These are phyloP conservation scores for Aphidius colemani DNA, from an alignment of 2,888 invertebrate genomes.

Conservation along the genomic window DNA sequence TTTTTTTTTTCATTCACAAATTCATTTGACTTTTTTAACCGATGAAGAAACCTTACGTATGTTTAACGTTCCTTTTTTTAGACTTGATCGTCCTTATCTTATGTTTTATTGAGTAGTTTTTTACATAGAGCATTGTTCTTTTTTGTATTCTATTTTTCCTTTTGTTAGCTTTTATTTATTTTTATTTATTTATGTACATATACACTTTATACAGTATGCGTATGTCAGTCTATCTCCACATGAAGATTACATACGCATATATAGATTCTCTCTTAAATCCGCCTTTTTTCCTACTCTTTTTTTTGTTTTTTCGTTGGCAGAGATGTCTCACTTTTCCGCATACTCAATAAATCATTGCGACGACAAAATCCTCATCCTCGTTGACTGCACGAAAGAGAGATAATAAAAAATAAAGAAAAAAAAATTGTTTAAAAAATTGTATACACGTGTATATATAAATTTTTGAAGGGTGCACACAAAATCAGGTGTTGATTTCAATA, in stretches of 20 bases:
- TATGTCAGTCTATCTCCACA: not conserved
- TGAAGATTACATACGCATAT: slow-evolving; percentile 9
- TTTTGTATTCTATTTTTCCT: slow-evolving; percentile 18
- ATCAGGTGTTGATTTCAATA: slow-evolving; percentile 33
- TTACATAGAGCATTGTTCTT: slow-evolving; percentile 26
- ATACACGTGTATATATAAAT: not conserved
- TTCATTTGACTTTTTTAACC: slow-evolving; percentile 11
- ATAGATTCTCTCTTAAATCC: slow-evolving; percentile 6
- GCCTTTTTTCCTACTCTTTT: slow-evolving; percentile 12
- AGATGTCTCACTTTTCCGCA: slow-evolving; percentile 16
- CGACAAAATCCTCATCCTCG: slow-evolving; percentile 16
- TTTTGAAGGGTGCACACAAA: slow-evolving; percentile 3
- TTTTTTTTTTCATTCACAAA: slow-evolving; percentile 12
- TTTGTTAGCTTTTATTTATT: slow-evolving; percentile 9
- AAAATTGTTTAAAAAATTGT: not conserved
- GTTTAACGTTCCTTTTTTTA: slow-evolving; percentile 31
- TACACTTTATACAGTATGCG: slow-evolving; percentile 9
- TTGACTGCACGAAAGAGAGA: not conserved
- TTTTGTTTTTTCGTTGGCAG: slow-evolving; percentile 13
- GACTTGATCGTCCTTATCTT: slow-evolving; percentile 40
- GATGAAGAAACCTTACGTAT: slow-evolving; percentile 21
- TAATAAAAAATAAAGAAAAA: slow-evolving; percentile 15
- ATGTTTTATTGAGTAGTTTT: slow-evolving; percentile 46
- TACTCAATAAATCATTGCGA: slow-evolving; percentile 30
- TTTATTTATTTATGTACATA: not conserved